Evolutionary conservation across 2,113 vertebrate species (phyloP), one percentile per base, ranked within the genome.

Genomic region (Microcebus jonahi): DNA sequence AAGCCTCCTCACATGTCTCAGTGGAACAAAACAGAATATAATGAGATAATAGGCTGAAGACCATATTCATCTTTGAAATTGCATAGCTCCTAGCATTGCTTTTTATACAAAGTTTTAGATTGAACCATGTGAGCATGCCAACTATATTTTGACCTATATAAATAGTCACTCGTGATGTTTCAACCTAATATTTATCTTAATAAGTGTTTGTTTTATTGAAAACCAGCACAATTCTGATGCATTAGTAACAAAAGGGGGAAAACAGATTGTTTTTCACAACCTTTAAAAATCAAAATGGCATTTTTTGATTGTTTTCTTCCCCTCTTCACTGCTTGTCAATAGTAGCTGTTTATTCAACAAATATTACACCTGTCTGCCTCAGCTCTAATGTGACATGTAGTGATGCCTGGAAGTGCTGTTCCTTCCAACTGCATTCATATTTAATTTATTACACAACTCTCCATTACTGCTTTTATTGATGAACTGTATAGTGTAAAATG

Each of bases 401-500:
- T 98, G 97, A 98, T 96, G 96, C 55, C 92, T 98, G 89, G 83
- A 98, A 98, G 96, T 50, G 14, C 27, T 71, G 96, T 98, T 97
- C 97, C 96, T 98, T 98, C 97, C 98, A 98, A 97, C 92, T 95
- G 88, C 94, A 97, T 97, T 98, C 96, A 96, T 98, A 98, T 97
- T 98, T 98, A 98, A 99, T 98, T 98, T 98, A 98, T 98, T 98
- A 98, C 42, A 96, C 95, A 96, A 96, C 97, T 96, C 85, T 95
- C 96, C 90, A 94, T 98, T 98, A 98, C 97, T 97, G 96, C 96
- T 97, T 98, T 98, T 98, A 98, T 98, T 98, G 98, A 98, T 98
- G 97, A 98, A 98, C 96, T 97, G 97, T 98, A 96, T 27, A 71
- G 91, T 95, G 45, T 97, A 97, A 98, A 98, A 98, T 98, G 97